Conservation (phyloP, 2,888 invertebrate genomes). For the Caenorhabditis sp. region DNA sequence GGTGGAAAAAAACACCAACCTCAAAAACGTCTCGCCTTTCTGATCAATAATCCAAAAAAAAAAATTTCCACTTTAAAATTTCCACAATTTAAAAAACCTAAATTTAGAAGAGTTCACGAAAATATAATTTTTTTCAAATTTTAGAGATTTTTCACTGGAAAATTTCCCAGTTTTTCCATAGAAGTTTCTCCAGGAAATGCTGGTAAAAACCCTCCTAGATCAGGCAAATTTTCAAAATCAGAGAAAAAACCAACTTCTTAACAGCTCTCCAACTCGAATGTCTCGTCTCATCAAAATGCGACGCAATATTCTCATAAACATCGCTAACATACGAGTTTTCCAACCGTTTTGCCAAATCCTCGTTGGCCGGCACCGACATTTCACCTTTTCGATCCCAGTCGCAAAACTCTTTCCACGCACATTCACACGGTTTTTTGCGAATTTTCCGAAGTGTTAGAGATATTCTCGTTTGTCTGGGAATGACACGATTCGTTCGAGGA, state of each 20-base stretch:
- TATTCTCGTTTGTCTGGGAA: slow-evolving; percentile 65
- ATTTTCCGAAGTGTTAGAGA: slow-evolving; percentile 74
- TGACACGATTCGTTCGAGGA: slow-evolving; percentile 70
- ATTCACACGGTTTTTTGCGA: slow-evolving; percentile 64
- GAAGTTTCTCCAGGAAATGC: too few relatives aligned
- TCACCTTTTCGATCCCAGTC: slow-evolving; percentile 67
- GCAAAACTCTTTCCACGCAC: slow-evolving; percentile 65
- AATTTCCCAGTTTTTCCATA: too few relatives aligned
- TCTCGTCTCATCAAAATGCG: slow-evolving; percentile 91
- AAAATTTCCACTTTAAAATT: too few relatives aligned
- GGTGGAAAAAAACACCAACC: too few relatives aligned
- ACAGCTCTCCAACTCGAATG: slow-evolving; percentile 94
- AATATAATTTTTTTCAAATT: too few relatives aligned
- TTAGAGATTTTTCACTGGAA: too few relatives aligned
- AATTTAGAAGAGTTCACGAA: too few relatives aligned
- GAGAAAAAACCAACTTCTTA: slow-evolving; percentile 73
- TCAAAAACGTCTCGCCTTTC: background rate
- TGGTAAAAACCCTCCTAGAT: too few relatives aligned
- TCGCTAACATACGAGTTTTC: slow-evolving; percentile 59
- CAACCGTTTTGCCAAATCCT: slow-evolving; percentile 42
- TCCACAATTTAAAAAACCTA: too few relatives aligned
- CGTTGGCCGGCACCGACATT: slow-evolving; percentile 53
- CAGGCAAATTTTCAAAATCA: too few relatives aligned
- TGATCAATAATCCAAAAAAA: too few relatives aligned
- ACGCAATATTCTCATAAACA: slow-evolving; percentile 91